Evolutionary conservation across 2,888 invertebrate species (phyloP).

Genomic region (Cheilosia vulpina): DNA sequence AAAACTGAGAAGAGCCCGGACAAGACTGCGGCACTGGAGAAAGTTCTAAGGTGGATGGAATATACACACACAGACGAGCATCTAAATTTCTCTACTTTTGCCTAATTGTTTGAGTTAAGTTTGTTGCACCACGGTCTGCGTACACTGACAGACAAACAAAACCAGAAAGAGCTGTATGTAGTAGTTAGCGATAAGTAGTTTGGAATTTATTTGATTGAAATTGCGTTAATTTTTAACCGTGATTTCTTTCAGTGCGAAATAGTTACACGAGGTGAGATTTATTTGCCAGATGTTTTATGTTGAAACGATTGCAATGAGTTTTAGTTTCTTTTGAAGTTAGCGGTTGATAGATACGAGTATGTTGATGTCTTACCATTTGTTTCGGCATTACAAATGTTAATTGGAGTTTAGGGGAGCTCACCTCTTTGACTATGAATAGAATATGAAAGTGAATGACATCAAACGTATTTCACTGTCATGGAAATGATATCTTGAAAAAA

Average conservation of each 20-base stretch:
- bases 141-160: conserved; percentile 30
- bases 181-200: conserved; percentile 29
- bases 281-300: too few species aligned
- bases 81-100: conserved; percentile 31
- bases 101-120: conserved; percentile 64
- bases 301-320: neutral
- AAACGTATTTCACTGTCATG: neutral
- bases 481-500: too few species aligned
- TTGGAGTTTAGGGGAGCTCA: neutral
- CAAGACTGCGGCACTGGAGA: conserved; percentile 12
- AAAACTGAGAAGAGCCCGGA: conserved; percentile 19
- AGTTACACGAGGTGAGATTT: too few species aligned
- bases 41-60: conserved; percentile 43
- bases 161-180: neutral
- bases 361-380: neutral
- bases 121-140: conserved; percentile 34
- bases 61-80: neutral
- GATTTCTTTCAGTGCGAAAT: neutral
- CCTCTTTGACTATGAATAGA: neutral
- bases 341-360: too few species aligned
- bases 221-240: conserved; percentile 46
- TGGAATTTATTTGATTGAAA: conserved; percentile 43
- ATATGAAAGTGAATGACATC: neutral
- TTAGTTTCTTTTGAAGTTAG: neutral
- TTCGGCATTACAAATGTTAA: neutral